Base-by-base conservation (phyloP, 2,888 invertebrate genomes). In the Argyresthia albistria region DNA sequence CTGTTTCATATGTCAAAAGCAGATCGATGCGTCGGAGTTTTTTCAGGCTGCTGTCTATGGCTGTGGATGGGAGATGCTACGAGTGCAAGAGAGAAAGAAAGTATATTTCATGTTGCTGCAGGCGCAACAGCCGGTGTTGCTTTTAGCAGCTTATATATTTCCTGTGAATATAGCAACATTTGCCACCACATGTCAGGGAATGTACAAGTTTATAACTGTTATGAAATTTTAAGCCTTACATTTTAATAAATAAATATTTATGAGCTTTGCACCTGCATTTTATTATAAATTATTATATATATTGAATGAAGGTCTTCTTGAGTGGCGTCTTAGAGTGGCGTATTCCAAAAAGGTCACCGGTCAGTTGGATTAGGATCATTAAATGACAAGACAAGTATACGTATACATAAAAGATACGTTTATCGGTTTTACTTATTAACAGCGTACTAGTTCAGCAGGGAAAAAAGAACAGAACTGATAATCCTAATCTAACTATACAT, bases 51-150 rank as follows among this genome's bases (percentile, higher is more conserved):
- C 51, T 4, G 45, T 51, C 11, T 51, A 51, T 12, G 15, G 35
- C 36, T 51, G 51, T 43, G 51, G 51, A 9, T 51, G 51, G 51
- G 51, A 51, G 45, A 51, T 12, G 9, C 43, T 51, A 11, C 43
- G 35, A 6, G 25, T 35, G 45, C 3, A 16, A 16, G 45, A 45
- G 43, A 45, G 35, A 35, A 25, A 35, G 12, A 35, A 12, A n/a
- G 36, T 51, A 1, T 51, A 35, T 11, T 25, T 25, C 10, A 45
- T 51, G 51, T 35, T 51, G 11, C 4, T 43, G 37, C 16, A 15
- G 16, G 51, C 51, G 15, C 51, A 51, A 35, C 16, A 35, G 35
- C 43, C 43, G 12, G 43, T 51, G 14, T 25, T 35, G 37, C 7
- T 51, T 7, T 12, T 51, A 12, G 51, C 51, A 3, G 51, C 51